Evolutionary conservation across 1,140 invertebrate genomes (phyloP).

Genomic region (Bicyclus anynana): DNA sequence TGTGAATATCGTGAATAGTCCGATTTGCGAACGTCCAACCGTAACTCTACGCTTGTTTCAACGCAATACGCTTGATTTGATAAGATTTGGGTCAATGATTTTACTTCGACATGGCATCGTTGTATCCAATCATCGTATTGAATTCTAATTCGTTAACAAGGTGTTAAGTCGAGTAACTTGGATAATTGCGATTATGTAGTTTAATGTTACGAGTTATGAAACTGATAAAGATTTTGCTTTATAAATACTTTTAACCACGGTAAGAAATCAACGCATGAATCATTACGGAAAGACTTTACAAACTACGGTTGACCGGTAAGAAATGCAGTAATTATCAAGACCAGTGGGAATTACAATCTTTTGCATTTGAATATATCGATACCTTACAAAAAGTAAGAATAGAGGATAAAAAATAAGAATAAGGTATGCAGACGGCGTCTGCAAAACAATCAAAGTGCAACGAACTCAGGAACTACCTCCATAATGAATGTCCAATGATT

Average conservation of each 20-base stretch:
- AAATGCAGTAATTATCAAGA: conserved; percentile 8
- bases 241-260: no score
- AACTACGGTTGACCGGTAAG: conserved; percentile 1
- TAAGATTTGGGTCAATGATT: neutral
- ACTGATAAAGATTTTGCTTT: no score
- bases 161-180: neutral
- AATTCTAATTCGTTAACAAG: neutral
- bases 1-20: neutral
- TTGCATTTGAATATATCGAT: conserved; percentile 10
- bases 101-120: neutral
- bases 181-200: neutral
- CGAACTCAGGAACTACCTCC: conserved; percentile 63
- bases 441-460: conserved; percentile 61
- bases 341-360: conserved; percentile 8
- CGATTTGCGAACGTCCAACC: neutral
- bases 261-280: no score
- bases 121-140: neutral
- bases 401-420: conserved; percentile 38
- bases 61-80: neutral
- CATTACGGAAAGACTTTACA: neutral
- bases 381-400: conserved; percentile 19
- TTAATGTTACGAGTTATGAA: neutral
- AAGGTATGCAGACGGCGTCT: conserved; percentile 57
- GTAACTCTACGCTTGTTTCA: neutral
- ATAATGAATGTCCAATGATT: conserved; percentile 57